Conservation (phyloP, 53 echinoderm and acorn worm species). For the Paracentrotus lividus region DNA sequence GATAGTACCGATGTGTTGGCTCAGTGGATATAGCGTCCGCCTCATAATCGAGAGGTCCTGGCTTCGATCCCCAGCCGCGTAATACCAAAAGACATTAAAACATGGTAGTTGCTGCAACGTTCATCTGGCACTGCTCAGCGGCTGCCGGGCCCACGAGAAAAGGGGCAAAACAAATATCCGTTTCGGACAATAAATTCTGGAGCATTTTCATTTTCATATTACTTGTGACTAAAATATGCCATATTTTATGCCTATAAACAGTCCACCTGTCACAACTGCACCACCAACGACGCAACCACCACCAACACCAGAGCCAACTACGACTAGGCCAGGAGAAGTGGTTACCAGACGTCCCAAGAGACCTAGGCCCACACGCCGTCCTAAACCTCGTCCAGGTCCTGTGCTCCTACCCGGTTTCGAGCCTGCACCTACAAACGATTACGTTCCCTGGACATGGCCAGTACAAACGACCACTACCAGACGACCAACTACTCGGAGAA, state of each 20-base stretch:
- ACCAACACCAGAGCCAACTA: slow-evolving; percentile 18
- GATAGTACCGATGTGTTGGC: no score
- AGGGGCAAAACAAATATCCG: no score
- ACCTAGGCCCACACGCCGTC: slow-evolving; percentile 16
- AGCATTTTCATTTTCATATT: no score
- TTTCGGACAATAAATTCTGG: no score
- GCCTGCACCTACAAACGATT: neutral
- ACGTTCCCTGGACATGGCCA: neutral
- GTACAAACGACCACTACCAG: neutral
- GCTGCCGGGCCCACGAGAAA: no score
- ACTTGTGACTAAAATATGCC: no score
- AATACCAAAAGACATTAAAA: no score
- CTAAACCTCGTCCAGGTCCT: slow-evolving; percentile 18
- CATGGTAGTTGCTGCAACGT: no score
- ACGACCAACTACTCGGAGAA: slow-evolving; percentile 46
- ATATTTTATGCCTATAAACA: neutral
- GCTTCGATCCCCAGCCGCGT: no score
- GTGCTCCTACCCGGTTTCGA: slow-evolving; percentile 44
- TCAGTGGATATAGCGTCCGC: no score
- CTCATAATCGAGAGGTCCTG: no score
- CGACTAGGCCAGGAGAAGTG: neutral
- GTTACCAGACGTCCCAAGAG: neutral
- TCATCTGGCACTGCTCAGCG: no score
- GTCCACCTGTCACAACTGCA: slow-evolving; percentile 58
- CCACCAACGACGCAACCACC: slow-evolving; percentile 37